phyloP scores from a whole-genome alignment of 2,797 vertebrate species.

The Pseudomugil tenellus region DNA sequence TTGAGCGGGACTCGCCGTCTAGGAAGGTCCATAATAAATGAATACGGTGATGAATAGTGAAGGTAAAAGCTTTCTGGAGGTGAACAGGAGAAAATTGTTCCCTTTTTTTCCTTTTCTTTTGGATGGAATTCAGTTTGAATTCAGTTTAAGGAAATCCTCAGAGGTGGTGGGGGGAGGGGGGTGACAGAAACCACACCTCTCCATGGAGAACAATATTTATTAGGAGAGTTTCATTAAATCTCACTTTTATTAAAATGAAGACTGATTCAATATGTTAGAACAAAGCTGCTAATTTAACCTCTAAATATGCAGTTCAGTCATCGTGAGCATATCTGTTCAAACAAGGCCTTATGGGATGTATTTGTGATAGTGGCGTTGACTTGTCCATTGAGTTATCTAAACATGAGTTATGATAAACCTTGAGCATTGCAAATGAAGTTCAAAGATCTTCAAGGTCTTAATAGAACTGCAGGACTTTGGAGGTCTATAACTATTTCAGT shows the following conservation, averaged over 20 bases:
- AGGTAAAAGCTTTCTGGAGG: conserved; percentile 57
- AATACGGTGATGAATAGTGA: conserved; percentile 74
- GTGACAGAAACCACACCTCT: too few species aligned
- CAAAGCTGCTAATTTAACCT: not conserved
- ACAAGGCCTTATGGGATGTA: conserved; percentile 24
- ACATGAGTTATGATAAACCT: conserved; percentile 38
- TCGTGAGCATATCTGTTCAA: not conserved
- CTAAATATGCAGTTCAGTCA: not conserved
- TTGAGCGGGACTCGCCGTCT: conserved; percentile 53
- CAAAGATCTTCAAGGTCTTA: conserved; percentile 15
- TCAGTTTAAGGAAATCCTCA: conserved; percentile 5
- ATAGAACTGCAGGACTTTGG: not conserved
- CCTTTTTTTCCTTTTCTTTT: conserved; percentile 19
- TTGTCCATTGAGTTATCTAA: conserved; percentile 16
- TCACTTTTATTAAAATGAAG: not conserved
- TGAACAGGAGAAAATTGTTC: conserved; percentile 53
- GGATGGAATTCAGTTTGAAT: conserved; percentile 1
- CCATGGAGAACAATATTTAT: too few species aligned
- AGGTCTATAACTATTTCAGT: not conserved
- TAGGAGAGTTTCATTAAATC: accelerated
- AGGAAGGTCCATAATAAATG: conserved; percentile 61
- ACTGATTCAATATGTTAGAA: accelerated
- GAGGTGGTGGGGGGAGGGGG: too few species aligned
- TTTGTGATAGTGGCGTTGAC: conserved; percentile 38
- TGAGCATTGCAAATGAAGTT: conserved; percentile 26